phyloP scores from a whole-genome alignment of 2,797 vertebrate species.

The Notolepis coatsorum region DNA sequence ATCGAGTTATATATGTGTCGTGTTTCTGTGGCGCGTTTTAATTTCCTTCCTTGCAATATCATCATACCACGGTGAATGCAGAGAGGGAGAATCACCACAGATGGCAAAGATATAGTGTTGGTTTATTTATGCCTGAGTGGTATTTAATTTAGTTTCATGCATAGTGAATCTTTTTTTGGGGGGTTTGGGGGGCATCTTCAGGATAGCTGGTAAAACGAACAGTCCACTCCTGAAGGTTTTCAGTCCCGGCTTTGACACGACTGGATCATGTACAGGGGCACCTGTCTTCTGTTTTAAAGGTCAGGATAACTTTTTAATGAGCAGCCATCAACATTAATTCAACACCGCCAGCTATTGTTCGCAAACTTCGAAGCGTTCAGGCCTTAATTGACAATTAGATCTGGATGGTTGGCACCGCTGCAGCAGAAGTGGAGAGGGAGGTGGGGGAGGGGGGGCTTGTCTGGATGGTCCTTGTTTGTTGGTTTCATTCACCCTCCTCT shows the following conservation, averaged over 20 bases:
- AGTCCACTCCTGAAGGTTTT: not conserved
- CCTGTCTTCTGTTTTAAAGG: conserved; percentile 23
- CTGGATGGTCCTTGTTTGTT: conserved; percentile 32
- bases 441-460: not conserved
- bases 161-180: conserved; percentile 27
- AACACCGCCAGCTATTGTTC: conserved; percentile 55
- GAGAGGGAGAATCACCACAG: conserved; percentile 17
- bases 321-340: conserved; percentile 44
- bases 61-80: conserved; percentile 15
- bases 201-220: not conserved
- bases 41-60: conserved; percentile 37
- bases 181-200: not conserved
- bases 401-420: conserved; percentile 50
- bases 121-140: conserved; percentile 48
- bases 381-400: conserved; percentile 68
- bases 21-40: conserved; percentile 42
- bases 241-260: conserved; percentile 3
- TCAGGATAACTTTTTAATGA: conserved; percentile 54
- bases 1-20: conserved; percentile 22
- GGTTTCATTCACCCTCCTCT: conserved; percentile 26
- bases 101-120: conserved; percentile 25
- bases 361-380: conserved; percentile 60
- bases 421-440: conserved; percentile 26
- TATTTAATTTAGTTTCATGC: conserved; percentile 41
- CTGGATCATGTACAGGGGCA: conserved; percentile 1